phyloP scores from a whole-genome alignment of 2,797 vertebrate genomes.

The Neosilurus mollespiculum region DNA sequence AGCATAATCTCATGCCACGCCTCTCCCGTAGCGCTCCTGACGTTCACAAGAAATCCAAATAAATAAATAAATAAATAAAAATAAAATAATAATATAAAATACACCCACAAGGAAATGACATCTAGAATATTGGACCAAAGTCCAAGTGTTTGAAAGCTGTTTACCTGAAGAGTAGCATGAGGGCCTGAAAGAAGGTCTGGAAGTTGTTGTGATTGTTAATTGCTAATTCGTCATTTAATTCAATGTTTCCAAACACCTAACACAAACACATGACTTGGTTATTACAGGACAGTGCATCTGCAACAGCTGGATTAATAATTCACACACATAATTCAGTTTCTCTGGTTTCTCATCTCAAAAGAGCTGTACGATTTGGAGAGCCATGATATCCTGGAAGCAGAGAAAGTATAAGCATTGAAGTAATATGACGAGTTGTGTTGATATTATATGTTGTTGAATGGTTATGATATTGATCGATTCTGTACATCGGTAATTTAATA shows the following conservation, averaged over 20 bases:
- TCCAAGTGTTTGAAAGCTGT: neutral
- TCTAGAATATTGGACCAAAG: neutral
- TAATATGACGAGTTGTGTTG: neutral
- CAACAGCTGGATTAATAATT: slow-evolving; percentile 54
- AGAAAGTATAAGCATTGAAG: neutral
- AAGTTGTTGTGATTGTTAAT: slow-evolving; percentile 97
- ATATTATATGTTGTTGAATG: slow-evolving; percentile 1
- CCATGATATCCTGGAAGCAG: neutral
- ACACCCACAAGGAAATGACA: neutral
- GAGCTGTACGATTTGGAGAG: slow-evolving; percentile 7
- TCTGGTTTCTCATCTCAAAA: slow-evolving; percentile 42
- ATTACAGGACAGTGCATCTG: slow-evolving; percentile 8
- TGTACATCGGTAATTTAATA: neutral
- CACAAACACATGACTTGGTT: slow-evolving; percentile 35
- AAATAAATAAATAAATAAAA: no score
- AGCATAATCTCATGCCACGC: slow-evolving; percentile 99
- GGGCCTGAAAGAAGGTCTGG: slow-evolving; percentile 90
- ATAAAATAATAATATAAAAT: neutral
- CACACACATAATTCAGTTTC: slow-evolving; percentile 42
- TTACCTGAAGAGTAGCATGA: slow-evolving; percentile 95
- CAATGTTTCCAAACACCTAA: slow-evolving; percentile 97
- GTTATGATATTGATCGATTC: neutral
- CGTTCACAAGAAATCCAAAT: slow-evolving; percentile 9
- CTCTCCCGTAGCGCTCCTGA: slow-evolving; percentile 95
- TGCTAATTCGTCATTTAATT: slow-evolving; percentile 80